These are phyloP conservation scores for Sciurus carolinensis DNA, from an alignment of 2,797 vertebrate genomes.

Conservation along the genomic window DNA sequence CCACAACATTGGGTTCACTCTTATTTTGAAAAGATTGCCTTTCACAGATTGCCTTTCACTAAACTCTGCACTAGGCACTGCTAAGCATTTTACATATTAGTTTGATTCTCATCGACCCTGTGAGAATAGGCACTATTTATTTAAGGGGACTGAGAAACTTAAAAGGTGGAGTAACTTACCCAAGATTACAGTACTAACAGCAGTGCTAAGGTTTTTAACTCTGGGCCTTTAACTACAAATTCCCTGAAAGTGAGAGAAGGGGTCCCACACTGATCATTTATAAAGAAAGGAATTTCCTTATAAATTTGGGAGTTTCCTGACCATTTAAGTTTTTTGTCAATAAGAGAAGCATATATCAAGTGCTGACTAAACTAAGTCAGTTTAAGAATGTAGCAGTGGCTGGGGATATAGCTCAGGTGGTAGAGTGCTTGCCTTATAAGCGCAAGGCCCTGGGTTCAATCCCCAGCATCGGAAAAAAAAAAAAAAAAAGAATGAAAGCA, in stretches of 20 bases:
- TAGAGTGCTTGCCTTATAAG: too few species aligned
- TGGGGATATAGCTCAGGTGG: too few species aligned
- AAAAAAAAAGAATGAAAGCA: too few species aligned
- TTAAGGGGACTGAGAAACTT: constrained; percentile 12
- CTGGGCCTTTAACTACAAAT: neutral
- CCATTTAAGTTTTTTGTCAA: constrained; percentile 29
- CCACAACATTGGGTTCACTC: neutral
- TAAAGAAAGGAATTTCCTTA: constrained; percentile 28
- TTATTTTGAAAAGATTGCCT: constrained; percentile 43
- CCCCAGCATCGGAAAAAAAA: too few species aligned
- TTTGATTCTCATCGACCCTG: constrained; percentile 4
- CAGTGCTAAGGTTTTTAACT: constrained; percentile 28
- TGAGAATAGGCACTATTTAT: constrained; percentile 30
- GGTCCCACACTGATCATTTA: neutral
- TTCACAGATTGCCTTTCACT: neutral
- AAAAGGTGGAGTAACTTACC: constrained; percentile 30
- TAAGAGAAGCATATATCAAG: neutral
- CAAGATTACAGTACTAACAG: neutral
- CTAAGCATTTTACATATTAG: neutral
- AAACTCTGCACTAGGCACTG: neutral
- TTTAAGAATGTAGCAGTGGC: neutral
- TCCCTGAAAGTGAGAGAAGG: neutral
- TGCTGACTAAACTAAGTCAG: neutral
- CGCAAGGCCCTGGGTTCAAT: too few species aligned
- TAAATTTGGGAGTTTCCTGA: neutral